These are phyloP conservation scores for Pitangus sulphuratus DNA, from an alignment of 2,797 vertebrate species.

Conservation along the genomic window DNA sequence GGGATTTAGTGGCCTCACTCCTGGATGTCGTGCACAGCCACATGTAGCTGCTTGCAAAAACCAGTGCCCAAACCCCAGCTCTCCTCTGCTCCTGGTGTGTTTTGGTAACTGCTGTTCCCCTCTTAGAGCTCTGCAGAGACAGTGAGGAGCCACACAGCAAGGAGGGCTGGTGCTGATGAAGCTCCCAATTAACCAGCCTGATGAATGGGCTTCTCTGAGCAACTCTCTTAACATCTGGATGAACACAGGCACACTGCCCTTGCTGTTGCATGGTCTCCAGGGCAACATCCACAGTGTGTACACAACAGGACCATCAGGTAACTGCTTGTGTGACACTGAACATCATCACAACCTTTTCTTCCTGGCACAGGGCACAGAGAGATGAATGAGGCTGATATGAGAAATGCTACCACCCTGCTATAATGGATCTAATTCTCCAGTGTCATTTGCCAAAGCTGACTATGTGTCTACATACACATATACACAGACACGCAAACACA, in stretches of 20 bases:
- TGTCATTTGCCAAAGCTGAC: slow-evolving; percentile 16
- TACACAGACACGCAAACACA: not conserved
- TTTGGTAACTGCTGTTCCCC: not conserved
- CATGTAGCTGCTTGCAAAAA: not conserved
- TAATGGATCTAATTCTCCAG: slow-evolving; percentile 40
- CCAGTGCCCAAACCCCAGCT: not conserved
- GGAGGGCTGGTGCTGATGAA: not conserved
- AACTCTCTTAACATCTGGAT: not conserved
- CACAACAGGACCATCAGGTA: slow-evolving; percentile 62
- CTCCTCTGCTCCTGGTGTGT: not conserved
- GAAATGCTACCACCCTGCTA: slow-evolving; percentile 47
- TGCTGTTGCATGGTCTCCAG: not conserved
- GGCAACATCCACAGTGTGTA: not conserved
- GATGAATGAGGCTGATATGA: slow-evolving; percentile 55
- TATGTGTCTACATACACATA: not conserved
- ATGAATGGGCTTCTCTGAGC: not conserved
- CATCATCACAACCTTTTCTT: slow-evolving; percentile 39
- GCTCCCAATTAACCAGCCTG: not conserved
- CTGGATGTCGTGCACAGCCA: not conserved
- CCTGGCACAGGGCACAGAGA: slow-evolving; percentile 11
- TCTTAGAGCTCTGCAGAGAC: not conserved
- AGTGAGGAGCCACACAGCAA: not conserved
- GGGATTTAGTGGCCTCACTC: not conserved
- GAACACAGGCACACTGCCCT: not conserved
- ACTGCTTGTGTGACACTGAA: slow-evolving; percentile 27